Evolutionary conservation across 2,888 invertebrate genomes (phyloP), one percentile per base, ranked within the genome.

Genomic region (Gastracanthus pulcherrimus): DNA sequence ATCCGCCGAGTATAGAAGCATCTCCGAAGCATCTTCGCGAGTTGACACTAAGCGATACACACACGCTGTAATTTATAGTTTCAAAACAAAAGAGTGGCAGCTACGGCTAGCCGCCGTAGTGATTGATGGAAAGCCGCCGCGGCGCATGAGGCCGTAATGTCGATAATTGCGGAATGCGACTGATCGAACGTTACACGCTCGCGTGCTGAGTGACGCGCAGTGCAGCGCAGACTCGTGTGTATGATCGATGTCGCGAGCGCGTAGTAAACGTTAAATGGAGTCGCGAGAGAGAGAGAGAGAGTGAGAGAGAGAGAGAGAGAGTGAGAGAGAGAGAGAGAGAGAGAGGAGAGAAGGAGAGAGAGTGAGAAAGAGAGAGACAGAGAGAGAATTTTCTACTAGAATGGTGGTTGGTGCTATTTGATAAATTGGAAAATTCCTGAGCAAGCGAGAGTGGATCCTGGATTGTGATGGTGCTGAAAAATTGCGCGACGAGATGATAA

Each of bases 361-460:
- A n/a, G n/a, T n/a, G n/a, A n/a, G n/a, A n/a, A n/a, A n/a, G n/a
- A n/a, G n/a, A n/a, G n/a, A n/a, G n/a, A n/a, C n/a, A n/a, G n/a
- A n/a, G n/a, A n/a, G n/a, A n/a, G n/a, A n/a, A n/a, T n/a, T n/a
- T n/a, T n/a, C n/a, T n/a, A n/a, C n/a, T n/a, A n/a, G n/a, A n/a
- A n/a, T n/a, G n/a, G n/a, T n/a, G n/a, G n/a, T n/a, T n/a, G n/a
- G n/a, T n/a, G n/a, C n/a, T 11, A 51, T 26, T 29, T 64, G 79
- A 79, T 79, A 67, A 67, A 74, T 79, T 67, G 58, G 23, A 74
- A 34, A 67, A 74, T 60, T 67, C 26, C 11, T 67, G 64, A 31
- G 23, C n/a, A n/a, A n/a, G n/a, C n/a, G n/a, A n/a, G n/a, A n/a
- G n/a, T n/a, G n/a, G n/a, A n/a, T n/a, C n/a, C n/a, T n/a, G n/a